phyloP scores from a whole-genome alignment of 92 coral and sea anemone genomes.

The Parazoanthus swiftii region DNA sequence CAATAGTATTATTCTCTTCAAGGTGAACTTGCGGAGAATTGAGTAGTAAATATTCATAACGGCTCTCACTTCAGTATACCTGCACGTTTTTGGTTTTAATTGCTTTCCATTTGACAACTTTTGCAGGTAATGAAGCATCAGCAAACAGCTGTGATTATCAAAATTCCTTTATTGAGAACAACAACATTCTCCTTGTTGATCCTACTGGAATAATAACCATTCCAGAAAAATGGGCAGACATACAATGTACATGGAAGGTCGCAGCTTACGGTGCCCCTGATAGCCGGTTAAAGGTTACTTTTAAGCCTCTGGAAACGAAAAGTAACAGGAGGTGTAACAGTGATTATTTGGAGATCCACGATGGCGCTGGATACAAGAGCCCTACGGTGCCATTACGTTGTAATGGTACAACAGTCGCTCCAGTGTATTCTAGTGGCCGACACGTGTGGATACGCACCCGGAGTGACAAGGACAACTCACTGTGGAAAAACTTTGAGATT shows the following conservation, averaged over 20 bases:
- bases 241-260: constrained; percentile 31
- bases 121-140: not conserved
- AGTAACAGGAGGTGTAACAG: not conserved
- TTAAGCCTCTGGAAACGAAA: constrained; percentile 5
- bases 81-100: too few species aligned
- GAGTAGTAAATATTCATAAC: too few species aligned
- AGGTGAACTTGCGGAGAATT: too few species aligned
- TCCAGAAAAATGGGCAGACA: not conserved
- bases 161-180: constrained; percentile 36
- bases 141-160: constrained; percentile 2
- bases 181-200: constrained; percentile 17
- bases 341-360: constrained; percentile 34
- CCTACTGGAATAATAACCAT: constrained; percentile 21
- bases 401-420: constrained; percentile 15
- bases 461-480: constrained; percentile 13
- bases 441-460: constrained; percentile 36
- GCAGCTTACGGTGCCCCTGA: not conserved
- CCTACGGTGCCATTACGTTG: constrained; percentile 11
- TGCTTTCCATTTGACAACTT: too few species aligned
- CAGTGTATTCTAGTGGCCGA: constrained; percentile 9
- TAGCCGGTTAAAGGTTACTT: constrained; percentile 5
- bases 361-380: constrained; percentile 29
- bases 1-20: too few species aligned
- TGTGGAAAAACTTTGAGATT: constrained; percentile 10
- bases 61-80: too few species aligned